phyloP scores from a whole-genome alignment of 2,888 invertebrate species.

The Steinernema hermaphroditum region DNA sequence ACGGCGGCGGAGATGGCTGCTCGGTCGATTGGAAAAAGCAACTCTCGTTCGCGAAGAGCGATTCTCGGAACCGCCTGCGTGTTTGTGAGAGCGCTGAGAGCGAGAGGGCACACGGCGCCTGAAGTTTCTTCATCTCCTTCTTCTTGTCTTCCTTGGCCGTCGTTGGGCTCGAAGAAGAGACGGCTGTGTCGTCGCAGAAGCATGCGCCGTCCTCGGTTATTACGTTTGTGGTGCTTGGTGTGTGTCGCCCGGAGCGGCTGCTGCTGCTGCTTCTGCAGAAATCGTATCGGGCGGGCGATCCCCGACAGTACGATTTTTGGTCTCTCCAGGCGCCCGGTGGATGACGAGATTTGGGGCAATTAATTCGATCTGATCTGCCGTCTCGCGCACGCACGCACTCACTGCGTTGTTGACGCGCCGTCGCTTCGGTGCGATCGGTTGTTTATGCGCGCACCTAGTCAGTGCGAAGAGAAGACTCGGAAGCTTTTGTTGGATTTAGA shows the following conservation, averaged over 20 bases:
- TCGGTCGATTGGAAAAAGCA: constrained; percentile 5
- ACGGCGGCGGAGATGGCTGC: background rate
- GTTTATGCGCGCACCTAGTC: background rate
- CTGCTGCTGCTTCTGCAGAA: background rate
- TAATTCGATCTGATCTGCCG: constrained; percentile 8
- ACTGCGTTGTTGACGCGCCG: background rate
- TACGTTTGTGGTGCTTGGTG: background rate
- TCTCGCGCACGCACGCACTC: background rate
- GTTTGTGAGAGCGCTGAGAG: constrained; percentile 4
- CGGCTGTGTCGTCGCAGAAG: background rate
- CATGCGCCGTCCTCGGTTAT: background rate
- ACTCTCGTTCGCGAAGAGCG: background rate
- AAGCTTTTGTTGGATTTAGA: no score
- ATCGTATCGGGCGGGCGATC: background rate
- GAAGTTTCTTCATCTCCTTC: constrained; percentile 2
- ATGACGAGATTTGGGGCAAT: constrained; percentile 14
- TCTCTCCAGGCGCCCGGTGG: background rate
- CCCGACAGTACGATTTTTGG: constrained; percentile 4
- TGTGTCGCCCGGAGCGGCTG: no score
- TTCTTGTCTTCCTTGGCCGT: background rate
- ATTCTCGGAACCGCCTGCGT: background rate
- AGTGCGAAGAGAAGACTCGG: no score
- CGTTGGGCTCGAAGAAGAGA: no score
- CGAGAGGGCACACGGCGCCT: background rate
- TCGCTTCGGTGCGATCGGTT: background rate